phyloP scores from a whole-genome alignment of 1,140 invertebrate species.

The Hyposmocoma kahamanoa region DNA sequence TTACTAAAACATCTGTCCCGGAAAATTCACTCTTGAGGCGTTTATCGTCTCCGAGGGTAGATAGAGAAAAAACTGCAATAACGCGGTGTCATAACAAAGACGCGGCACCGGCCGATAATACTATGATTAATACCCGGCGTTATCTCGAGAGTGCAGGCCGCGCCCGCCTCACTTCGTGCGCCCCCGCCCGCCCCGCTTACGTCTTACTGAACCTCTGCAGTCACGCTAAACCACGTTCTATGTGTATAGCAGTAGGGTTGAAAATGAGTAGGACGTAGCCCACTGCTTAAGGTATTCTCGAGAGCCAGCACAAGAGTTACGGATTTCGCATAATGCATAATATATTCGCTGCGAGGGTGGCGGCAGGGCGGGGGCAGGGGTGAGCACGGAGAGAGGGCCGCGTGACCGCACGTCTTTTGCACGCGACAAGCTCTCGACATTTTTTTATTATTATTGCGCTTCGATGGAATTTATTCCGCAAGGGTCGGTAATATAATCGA shows the following conservation, averaged over 20 bases:
- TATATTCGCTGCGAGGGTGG: slow-evolving; percentile 46
- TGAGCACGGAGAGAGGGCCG: slow-evolving; percentile 15
- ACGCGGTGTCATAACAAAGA: slow-evolving; percentile 69
- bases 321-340: slow-evolving; percentile 73
- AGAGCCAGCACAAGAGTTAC: slow-evolving; percentile 60
- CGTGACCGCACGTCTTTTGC: slow-evolving; percentile 70
- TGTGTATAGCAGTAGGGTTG: too few species aligned
- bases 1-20: slow-evolving; percentile 70
- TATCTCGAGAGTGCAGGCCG: slow-evolving; percentile 67
- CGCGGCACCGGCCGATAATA: slow-evolving; percentile 63
- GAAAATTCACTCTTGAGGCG: slow-evolving; percentile 67
- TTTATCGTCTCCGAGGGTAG: slow-evolving; percentile 61
- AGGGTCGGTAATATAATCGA: slow-evolving; percentile 56
- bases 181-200: slow-evolving; percentile 15
- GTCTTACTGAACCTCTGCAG: too few species aligned
- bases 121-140: slow-evolving; percentile 70
- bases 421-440: slow-evolving; percentile 69
- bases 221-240: too few species aligned
- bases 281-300: slow-evolving; percentile 47
- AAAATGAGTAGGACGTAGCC: background rate
- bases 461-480: slow-evolving; percentile 61
- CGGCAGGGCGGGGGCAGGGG: slow-evolving; percentile 16
- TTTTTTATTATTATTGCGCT: slow-evolving; percentile 74
- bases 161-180: slow-evolving; percentile 23
- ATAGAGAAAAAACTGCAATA: slow-evolving; percentile 70